phyloP scores from a whole-genome alignment of 1,140 invertebrate genomes.

The Rhagoletis pomonella region DNA sequence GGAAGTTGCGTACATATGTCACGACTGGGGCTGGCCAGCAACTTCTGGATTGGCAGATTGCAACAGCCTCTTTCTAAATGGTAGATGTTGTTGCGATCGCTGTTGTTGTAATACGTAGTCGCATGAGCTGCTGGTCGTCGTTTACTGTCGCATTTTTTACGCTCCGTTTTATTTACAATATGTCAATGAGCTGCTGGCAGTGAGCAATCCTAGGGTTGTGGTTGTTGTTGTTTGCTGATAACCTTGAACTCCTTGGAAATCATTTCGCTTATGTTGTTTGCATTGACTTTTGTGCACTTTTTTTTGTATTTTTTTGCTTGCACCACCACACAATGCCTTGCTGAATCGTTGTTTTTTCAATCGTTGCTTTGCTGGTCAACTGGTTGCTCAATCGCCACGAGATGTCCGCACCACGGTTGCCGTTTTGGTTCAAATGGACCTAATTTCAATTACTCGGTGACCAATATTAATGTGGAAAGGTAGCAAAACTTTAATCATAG shows the following conservation, averaged over 20 bases:
- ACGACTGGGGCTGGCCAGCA: background rate
- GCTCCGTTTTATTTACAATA: background rate
- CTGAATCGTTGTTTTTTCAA: background rate
- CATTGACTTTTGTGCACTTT: background rate
- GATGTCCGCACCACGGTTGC: background rate
- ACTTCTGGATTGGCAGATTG: background rate
- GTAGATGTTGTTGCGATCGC: background rate
- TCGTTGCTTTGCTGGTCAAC: background rate
- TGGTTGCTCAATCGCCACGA: background rate
- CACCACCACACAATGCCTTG: background rate
- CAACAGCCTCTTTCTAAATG: background rate
- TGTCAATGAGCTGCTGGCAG: background rate
- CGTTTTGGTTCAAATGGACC: no score
- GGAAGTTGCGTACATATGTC: background rate
- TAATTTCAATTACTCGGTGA: no score
- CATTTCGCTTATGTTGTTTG: slow-evolving; percentile 28
- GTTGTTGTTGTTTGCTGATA: background rate
- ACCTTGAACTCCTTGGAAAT: slow-evolving; percentile 41
- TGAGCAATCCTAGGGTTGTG: background rate
- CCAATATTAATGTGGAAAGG: no score
- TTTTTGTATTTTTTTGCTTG: background rate
- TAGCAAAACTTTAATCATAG: no score
- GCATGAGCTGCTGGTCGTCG: background rate
- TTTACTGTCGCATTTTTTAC: background rate
- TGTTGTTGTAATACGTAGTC: background rate